Conservation (phyloP, 2,113 vertebrate species). For the Astur gentilis region DNA sequence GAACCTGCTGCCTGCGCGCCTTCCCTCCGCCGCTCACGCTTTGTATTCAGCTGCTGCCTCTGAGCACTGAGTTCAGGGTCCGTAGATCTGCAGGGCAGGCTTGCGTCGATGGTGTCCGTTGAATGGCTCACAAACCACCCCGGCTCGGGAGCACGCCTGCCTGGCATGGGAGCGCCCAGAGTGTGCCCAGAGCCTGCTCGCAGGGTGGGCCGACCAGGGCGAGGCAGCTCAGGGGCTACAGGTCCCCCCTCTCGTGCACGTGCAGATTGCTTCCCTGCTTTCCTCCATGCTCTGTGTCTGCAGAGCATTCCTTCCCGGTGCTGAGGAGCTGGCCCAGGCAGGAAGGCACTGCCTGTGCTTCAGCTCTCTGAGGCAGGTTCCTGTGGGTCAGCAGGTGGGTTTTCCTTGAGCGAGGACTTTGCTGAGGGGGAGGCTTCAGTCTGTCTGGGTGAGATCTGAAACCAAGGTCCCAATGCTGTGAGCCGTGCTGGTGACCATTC, state of each 20-base stretch:
- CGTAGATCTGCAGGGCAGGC: not conserved
- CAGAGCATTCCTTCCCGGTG: not conserved
- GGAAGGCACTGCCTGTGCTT: not conserved
- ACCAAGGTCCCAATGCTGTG: accelerated
- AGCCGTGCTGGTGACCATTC: accelerated
- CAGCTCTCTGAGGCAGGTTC: not conserved
- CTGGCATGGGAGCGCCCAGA: not conserved
- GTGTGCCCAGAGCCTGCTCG: accelerated
- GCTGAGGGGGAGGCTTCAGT: not conserved
- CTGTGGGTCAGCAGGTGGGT: not conserved
- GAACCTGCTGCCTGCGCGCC: not conserved
- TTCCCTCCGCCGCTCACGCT: accelerated
- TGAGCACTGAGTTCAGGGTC: not conserved
- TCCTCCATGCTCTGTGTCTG: accelerated
- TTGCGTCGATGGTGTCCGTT: accelerated
- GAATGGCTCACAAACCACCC: too few species aligned
- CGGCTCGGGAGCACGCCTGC: too few species aligned
- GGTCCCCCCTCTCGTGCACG: accelerated
- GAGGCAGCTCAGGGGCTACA: accelerated
- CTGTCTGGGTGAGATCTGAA: not conserved
- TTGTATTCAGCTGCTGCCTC: not conserved
- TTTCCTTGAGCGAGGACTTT: not conserved
- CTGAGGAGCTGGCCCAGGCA: too few species aligned
- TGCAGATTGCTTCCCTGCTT: not conserved
- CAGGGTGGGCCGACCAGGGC: accelerated